Evolutionary conservation across 2,888 invertebrate genomes (phyloP), one percentile per base, ranked within the genome.

Genomic region (Aphodius granarius): DNA sequence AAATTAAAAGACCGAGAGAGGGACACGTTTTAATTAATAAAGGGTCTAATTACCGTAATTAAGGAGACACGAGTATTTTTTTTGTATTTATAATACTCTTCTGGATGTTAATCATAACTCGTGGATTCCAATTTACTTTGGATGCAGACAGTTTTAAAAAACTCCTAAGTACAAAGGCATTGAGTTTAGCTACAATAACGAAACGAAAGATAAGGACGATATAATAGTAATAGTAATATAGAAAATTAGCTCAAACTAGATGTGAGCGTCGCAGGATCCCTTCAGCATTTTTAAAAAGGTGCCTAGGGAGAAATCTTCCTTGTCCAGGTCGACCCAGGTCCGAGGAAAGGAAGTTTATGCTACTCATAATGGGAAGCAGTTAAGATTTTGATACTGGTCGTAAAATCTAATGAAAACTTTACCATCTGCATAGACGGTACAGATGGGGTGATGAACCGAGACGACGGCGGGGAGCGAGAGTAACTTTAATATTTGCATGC

Each of bases 351-450:
- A 22, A 68, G 21, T 68, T 75, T 66, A 75, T 72, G 75, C 75
- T 62, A 19, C 72, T 62, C 72, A 66, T 75, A 75, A 75, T 75
- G 63, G 75, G n/a, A 66, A 72, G 66, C 72, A 72, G 75, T 75
- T 75, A 75, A 75, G 75, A 75, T 75, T 75, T 75, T 75, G 75
- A 75, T 75, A 66, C 63, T 22, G 72, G 72, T 66, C 72, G 75
- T 75, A 75, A 75, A 75, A 75, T 75, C 72, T 75, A 75, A 75
- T 75, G 75, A 75, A 75, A 75, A 75, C 75, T 75, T 75, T 75
- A 75, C 75, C 75, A 75, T 75, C 75, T 75, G 75, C 72, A 66
- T 66, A 75, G 75, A 72, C 72, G 72, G 74, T 70, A 74, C 74
- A 70, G 74, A 74, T 70, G 74, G 71, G 74, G 74, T 70, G 74